phyloP scores from a whole-genome alignment of 2,888 invertebrate species.

The Hypsopygia costalis region DNA sequence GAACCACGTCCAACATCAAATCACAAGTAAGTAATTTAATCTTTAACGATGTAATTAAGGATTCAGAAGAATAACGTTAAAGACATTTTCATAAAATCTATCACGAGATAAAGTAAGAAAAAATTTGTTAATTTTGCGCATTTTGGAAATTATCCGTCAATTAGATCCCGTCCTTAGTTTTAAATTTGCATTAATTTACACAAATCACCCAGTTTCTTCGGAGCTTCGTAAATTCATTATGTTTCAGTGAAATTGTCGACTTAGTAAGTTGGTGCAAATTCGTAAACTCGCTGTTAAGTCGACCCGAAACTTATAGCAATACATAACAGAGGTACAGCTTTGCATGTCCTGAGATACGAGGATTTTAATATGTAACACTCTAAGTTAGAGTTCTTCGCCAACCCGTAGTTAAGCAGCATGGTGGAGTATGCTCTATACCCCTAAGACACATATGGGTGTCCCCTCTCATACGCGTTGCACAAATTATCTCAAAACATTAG shows the following conservation, averaged over 20 bases:
- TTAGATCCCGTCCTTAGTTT: conserved; percentile 19
- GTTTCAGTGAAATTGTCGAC: conserved; percentile 23
- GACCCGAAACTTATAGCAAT: conserved; percentile 10
- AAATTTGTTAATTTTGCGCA: conserved; percentile 8
- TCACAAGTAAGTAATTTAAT: not conserved
- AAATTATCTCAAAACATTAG: no score
- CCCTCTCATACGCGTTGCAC: no score
- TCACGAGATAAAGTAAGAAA: not conserved
- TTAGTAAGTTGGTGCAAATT: conserved; percentile 20
- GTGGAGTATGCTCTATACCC: no score
- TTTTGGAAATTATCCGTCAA: conserved; percentile 19
- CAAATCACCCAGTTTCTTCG: conserved; percentile 21
- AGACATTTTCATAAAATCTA: not conserved
- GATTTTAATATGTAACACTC: no score
- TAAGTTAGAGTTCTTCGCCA: no score
- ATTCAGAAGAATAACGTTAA: not conserved
- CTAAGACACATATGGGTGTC: no score
- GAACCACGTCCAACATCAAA: not conserved
- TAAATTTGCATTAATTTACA: conserved; percentile 24
- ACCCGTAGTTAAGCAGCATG: no score
- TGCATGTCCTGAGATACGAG: no score
- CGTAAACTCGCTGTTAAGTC: conserved; percentile 21
- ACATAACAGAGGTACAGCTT: conserved; percentile 1
- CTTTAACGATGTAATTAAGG: not conserved
- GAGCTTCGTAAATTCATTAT: conserved; percentile 23